Conservation (phyloP, 2,113 vertebrate species). For the Ellobius talpinus region DNA sequence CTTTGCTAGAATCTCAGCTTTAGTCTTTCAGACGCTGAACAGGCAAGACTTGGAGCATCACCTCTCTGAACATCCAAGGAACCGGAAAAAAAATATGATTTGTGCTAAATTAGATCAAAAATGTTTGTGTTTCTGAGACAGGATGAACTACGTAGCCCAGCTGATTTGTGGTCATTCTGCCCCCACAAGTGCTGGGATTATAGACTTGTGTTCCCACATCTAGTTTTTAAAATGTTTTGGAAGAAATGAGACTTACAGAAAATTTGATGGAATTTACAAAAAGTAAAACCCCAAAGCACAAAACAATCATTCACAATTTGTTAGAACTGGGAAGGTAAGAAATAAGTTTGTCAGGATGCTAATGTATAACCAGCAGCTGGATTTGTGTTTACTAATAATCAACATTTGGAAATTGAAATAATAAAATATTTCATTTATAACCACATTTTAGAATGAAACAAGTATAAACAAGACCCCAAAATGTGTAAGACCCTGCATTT, state of each 20-base stretch:
- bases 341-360: neutral
- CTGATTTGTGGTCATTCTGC: neutral
- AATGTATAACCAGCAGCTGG: neutral
- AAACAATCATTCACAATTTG: neutral
- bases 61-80: neutral
- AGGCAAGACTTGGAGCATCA: slow-evolving; percentile 15
- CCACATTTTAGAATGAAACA: neutral
- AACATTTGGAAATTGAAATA: neutral
- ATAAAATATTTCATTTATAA: neutral
- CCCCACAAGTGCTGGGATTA: neutral
- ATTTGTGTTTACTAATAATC: neutral
- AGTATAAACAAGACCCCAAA: neutral
- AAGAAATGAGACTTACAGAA: neutral
- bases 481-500: neutral
- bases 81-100: neutral
- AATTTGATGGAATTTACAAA: neutral
- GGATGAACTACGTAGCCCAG: neutral
- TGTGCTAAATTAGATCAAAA: neutral
- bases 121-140: neutral
- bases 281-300: neutral
- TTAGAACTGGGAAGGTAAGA: neutral
- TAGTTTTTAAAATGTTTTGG: neutral
- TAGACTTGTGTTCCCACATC: neutral
- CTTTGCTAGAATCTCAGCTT: neutral
- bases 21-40: neutral